Evolutionary conservation across 64 coral and sea anemone species (phyloP).

Genomic region (Astreopora myriophthalma): DNA sequence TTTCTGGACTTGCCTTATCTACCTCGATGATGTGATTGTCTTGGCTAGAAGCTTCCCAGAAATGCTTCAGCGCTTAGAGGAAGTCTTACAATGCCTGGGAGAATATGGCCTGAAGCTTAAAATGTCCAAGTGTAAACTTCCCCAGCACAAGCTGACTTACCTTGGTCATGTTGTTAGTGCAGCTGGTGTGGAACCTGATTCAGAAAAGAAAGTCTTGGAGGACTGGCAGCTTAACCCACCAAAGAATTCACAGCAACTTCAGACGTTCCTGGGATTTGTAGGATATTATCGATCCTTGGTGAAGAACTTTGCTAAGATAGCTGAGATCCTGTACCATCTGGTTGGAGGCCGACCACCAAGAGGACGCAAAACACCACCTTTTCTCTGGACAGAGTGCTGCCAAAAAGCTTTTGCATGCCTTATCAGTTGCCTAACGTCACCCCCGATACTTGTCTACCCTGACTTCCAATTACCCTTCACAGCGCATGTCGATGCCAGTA

Average conservation of each 20-base stretch:
- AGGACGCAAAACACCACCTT: not conserved
- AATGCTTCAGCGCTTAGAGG: constrained; percentile 51
- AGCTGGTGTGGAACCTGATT: constrained; percentile 44
- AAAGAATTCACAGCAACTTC: constrained; percentile 41
- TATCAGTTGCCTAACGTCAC: constrained; percentile 34
- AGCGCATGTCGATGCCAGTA: constrained; percentile 42
- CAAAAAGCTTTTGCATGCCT: constrained; percentile 47
- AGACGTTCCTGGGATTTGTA: constrained; percentile 57
- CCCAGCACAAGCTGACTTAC: constrained; percentile 19
- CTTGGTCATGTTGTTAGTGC: constrained; percentile 63
- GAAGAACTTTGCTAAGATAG: constrained; percentile 40
- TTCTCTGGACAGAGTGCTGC: constrained; percentile 40
- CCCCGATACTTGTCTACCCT: constrained; percentile 60
- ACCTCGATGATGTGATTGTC: constrained; percentile 57
- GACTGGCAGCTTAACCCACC: constrained; percentile 45
- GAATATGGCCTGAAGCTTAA: constrained; percentile 51
- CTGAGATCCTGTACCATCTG: constrained; percentile 21
- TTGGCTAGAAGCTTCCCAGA: constrained; percentile 47
- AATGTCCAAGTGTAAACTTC: constrained; percentile 52
- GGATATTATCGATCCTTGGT: constrained; percentile 69
- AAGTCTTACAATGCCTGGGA: constrained; percentile 30
- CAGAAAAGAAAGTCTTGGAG: constrained; percentile 38
- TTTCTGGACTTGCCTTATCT: constrained; percentile 17
- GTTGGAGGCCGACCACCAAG: not conserved
- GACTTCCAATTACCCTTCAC: constrained; percentile 51